phyloP scores from a whole-genome alignment of 2,797 vertebrate genomes.

The Carcharodon carcharias region DNA sequence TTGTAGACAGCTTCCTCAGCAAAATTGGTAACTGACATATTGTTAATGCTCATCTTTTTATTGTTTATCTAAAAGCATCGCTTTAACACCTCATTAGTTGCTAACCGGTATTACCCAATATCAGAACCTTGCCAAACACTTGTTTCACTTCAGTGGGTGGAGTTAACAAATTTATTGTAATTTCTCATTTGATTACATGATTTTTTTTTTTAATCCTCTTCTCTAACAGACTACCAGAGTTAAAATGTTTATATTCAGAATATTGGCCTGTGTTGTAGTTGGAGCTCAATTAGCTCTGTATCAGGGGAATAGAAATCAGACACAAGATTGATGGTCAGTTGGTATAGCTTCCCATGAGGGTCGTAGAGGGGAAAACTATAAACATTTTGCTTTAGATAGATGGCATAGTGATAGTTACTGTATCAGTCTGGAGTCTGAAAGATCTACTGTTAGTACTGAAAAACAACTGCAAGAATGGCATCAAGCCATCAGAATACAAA shows the following conservation, averaged over 20 bases:
- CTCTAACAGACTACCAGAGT: neutral
- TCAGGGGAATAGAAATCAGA: neutral
- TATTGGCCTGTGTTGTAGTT: neutral
- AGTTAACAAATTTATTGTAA: neutral
- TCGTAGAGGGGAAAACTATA: neutral
- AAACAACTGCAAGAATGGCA: neutral
- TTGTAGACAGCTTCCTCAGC: constrained; percentile 28
- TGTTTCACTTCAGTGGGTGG: neutral
- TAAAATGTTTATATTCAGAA: neutral
- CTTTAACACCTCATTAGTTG: neutral
- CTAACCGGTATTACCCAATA: neutral
- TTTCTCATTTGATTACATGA: neutral
- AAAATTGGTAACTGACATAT: neutral
- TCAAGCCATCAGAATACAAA: neutral
- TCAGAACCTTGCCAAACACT: neutral
- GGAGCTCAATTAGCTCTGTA: constrained; percentile 13
- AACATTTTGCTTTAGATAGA: constrained; percentile 21
- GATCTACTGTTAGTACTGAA: neutral
- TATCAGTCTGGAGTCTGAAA: neutral
- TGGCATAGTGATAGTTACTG: neutral
- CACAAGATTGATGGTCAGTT: constrained; percentile 26
- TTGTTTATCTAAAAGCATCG: constrained; percentile 7
- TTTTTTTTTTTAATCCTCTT: neutral
- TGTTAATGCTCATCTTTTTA: constrained; percentile 29
- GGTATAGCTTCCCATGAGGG: constrained; percentile 21